Percentiles rank a stretch among this genome's conserved stretches.
Conservation (phyloP, 2,888 invertebrate genomes). For the Troides helena region DNA sequence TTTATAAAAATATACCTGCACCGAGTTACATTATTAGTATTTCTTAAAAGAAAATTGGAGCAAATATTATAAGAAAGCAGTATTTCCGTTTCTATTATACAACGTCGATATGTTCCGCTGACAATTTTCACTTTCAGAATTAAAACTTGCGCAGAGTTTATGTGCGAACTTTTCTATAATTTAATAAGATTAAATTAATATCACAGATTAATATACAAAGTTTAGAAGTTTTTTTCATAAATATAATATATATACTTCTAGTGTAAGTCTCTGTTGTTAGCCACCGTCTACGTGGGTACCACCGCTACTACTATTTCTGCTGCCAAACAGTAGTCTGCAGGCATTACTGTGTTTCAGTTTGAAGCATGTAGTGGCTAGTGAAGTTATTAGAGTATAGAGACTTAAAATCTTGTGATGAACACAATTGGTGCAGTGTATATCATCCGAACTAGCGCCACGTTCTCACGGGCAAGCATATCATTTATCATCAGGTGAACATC, state of each 20-base stretch:
- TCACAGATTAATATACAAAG: not conserved
- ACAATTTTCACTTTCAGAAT: conserved; percentile 2
- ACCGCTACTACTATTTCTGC: too few species aligned
- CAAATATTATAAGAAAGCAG: not conserved
- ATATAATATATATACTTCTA: not conserved
- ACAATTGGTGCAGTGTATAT: too few species aligned
- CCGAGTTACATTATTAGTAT: not conserved
- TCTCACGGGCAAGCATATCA: too few species aligned
- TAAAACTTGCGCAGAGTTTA: not conserved
- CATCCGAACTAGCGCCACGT: too few species aligned
- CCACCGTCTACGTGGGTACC: too few species aligned
- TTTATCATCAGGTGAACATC: too few species aligned
- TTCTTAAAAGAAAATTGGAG: not conserved
- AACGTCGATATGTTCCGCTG: conserved; percentile 8
- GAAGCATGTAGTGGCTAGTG: too few species aligned
- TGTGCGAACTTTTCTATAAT: not conserved
- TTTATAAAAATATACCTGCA: not conserved
- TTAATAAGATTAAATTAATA: conserved; percentile 6
- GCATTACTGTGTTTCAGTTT: too few species aligned
- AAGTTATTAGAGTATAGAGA: too few species aligned
- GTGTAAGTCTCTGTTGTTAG: too few species aligned
- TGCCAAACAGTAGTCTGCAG: too few species aligned
- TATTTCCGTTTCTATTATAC: not conserved
- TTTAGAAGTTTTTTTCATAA: not conserved
- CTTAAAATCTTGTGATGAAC: too few species aligned